phyloP scores from a whole-genome alignment of 1,140 invertebrate species.

The Olivierus martensii region DNA sequence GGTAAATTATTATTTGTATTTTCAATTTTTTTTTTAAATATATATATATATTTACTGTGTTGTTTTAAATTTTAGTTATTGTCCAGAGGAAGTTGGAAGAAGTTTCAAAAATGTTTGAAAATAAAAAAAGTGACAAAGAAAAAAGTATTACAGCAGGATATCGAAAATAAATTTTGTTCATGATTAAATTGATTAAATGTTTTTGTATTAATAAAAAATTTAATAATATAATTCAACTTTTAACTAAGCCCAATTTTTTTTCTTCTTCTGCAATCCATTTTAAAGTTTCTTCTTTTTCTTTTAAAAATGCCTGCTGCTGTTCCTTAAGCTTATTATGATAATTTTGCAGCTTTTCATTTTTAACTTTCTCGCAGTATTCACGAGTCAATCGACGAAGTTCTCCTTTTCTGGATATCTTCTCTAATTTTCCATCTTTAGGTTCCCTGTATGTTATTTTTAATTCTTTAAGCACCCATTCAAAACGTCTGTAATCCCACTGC shows the following conservation, averaged over 20 bases:
- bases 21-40: conserved; percentile 11
- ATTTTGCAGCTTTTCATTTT: conserved; percentile 3
- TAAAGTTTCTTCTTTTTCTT: conserved; percentile 11
- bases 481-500: conserved; percentile 10
- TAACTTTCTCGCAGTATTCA: conserved; percentile 14
- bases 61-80: conserved; percentile 5
- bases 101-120: conserved; percentile 9
- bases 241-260: conserved; percentile 3
- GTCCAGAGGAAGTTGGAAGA: conserved; percentile 11
- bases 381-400: conserved; percentile 14
- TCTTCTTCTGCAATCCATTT: conserved; percentile 15
- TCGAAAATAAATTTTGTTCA: not conserved
- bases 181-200: too few relatives aligned
- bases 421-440: not conserved
- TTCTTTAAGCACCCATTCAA: conserved; percentile 6
- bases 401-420: conserved; percentile 10
- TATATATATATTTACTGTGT: conserved; percentile 16
- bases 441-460: conserved; percentile 6
- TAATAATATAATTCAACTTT: too few relatives aligned
- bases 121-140: conserved; percentile 12
- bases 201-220: not conserved
- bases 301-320: conserved; percentile 6
- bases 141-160: conserved; percentile 3
- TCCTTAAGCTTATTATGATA: conserved; percentile 14
- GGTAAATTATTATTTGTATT: conserved; percentile 15